These are phyloP conservation scores for Seira ritae DNA, from an alignment of 2,888 invertebrate species.

Conservation along the genomic window DNA sequence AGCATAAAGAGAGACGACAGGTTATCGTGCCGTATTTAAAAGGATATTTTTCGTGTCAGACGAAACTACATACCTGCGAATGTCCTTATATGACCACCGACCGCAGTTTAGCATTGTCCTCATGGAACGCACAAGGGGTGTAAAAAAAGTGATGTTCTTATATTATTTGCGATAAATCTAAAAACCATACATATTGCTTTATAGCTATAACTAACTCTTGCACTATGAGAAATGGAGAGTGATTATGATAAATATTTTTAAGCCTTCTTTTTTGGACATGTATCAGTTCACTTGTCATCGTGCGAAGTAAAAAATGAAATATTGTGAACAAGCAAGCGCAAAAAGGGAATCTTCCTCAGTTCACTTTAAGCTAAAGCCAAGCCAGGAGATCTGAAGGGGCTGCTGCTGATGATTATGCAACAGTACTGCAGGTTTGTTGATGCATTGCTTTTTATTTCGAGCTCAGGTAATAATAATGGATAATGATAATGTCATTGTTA, in stretches of 20 bases:
- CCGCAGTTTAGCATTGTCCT: constrained; percentile 16
- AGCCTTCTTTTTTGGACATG: constrained; percentile 60
- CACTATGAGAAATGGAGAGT: constrained; percentile 27
- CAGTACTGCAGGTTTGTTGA: constrained; percentile 39
- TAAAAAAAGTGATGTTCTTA: neutral
- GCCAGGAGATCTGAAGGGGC: neutral
- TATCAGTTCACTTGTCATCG: constrained; percentile 59
- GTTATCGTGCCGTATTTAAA: constrained; percentile 13
- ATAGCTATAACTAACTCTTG: neutral
- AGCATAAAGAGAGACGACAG: neutral
- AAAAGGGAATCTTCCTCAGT: constrained; percentile 53
- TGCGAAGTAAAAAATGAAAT: constrained; percentile 51
- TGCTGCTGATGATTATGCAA: constrained; percentile 49
- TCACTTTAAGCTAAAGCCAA: neutral
- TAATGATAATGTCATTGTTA: constrained; percentile 64
- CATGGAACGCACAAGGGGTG: constrained; percentile 14
- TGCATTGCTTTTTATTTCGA: constrained; percentile 45
- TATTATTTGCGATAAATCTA: neutral
- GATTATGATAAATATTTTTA: constrained; percentile 58
- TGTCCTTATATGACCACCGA: constrained; percentile 16
- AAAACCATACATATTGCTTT: neutral
- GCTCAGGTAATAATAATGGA: constrained; percentile 52
- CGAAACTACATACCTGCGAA: constrained; percentile 5
- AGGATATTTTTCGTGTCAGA: constrained; percentile 1
- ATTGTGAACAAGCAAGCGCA: constrained; percentile 23